These are phyloP conservation scores for Machimus rusticus DNA, from an alignment of 2,888 invertebrate genomes.

Conservation along the genomic window DNA sequence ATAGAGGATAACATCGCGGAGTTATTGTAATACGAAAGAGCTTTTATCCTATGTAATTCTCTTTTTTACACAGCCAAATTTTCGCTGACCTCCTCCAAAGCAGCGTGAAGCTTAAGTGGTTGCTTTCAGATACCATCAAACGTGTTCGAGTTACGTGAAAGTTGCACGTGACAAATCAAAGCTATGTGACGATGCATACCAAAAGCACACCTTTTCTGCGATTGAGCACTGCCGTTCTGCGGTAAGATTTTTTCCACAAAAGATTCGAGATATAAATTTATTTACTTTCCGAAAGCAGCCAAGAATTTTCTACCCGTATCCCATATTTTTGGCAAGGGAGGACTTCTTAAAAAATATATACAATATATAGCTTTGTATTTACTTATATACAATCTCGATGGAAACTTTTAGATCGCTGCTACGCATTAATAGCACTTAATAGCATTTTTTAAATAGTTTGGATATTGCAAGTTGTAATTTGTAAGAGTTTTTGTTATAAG, in stretches of 20 bases:
- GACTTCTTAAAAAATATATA: not conserved
- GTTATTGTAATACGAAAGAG: not conserved
- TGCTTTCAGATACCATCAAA: not conserved
- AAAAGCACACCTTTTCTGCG: not conserved
- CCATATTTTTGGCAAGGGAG: not conserved
- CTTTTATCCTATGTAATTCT: not conserved
- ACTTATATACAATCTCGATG: not conserved
- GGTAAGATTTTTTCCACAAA: not conserved
- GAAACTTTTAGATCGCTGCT: not conserved
- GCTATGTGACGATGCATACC: not conserved
- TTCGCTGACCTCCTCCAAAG: not conserved
- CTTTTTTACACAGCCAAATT: not conserved
- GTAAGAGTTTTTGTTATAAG: too few relatives aligned
- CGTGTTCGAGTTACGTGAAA: not conserved
- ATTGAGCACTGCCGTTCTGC: not conserved
- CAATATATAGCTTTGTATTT: not conserved
- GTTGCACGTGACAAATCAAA: not conserved
- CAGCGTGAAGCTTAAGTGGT: not conserved
- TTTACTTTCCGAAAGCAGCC: not conserved
- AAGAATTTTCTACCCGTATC: not conserved
- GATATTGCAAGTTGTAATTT: not conserved
- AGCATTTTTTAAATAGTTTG: not conserved
- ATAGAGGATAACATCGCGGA: not conserved
- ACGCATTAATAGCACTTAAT: not conserved
- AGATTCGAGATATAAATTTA: not conserved